A percentile compares a stretch with the other conserved stretches of the same genome.
Conservation (phyloP, 2,113 vertebrate species). For the Campylomormyrus numenius region DNA sequence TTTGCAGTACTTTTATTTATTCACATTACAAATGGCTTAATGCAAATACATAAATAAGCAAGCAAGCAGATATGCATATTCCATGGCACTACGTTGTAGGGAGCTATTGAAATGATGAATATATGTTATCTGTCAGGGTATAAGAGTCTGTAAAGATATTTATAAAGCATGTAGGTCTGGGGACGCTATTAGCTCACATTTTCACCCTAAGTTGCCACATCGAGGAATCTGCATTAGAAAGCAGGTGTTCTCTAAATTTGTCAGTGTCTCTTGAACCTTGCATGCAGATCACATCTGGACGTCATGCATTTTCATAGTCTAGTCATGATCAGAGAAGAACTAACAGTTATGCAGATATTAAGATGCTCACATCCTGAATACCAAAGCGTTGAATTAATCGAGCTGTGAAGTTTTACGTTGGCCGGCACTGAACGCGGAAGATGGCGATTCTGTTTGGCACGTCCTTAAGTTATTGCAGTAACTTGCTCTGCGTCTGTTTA, state of each 20-base stretch:
- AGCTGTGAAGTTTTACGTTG: background rate
- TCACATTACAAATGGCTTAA: background rate
- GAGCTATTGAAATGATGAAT: background rate
- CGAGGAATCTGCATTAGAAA: background rate
- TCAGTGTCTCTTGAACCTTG: background rate
- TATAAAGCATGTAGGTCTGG: background rate
- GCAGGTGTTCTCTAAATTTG: background rate
- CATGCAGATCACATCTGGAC: background rate
- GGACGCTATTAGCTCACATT: background rate
- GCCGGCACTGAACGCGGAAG: background rate
- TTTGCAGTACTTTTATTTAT: constrained; percentile 42
- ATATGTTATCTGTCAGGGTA: background rate
- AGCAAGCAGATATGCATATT: background rate
- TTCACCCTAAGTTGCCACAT: background rate
- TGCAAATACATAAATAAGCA: background rate
- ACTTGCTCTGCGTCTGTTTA: background rate
- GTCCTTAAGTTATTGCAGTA: background rate
- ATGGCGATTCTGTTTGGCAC: background rate
- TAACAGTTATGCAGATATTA: background rate
- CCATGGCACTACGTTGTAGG: background rate
- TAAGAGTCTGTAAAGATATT: background rate
- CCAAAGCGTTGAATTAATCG: background rate
- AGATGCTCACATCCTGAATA: background rate
- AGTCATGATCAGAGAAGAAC: background rate
- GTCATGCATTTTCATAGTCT: background rate